Evolutionary conservation across 1,140 invertebrate species (phyloP), one percentile per base, ranked within the genome.

Genomic region (Stegodyphus mimosarum): DNA sequence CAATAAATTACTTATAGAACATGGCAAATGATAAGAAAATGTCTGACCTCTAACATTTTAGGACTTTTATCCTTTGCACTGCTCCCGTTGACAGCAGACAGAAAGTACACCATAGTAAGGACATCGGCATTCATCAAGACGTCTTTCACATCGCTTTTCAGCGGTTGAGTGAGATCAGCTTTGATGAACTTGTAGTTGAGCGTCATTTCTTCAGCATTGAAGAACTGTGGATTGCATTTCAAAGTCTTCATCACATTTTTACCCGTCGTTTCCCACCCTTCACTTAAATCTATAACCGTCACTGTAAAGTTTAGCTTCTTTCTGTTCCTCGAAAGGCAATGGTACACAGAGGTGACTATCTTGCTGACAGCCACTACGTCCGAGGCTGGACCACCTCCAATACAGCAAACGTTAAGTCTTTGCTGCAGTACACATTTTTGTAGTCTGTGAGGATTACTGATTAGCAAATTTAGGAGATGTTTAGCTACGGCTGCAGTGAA

Each of bases 61-160:
- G 33, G 48, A 48, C 70, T 67, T 49, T 73, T 53, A 1, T 74
- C 72, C 5, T 7, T 33, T 6, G 18, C 71, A 49, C 52, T 67
- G 55, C 55, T 48, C 48, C 80, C 55, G 33, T 74, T 83, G 50
- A 83, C 71, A 13, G 80, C 80, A 49, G 80, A 83, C 48, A 83
- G 18, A 50, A 83, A 83, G 33, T 73, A 83, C 11, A 83, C 71
- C 70, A 83, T 73, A 11, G 80, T 83, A 9, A 83, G 49, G 11
- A 83, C 52, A 17, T 83, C 80, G 5, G 80, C 80, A 9, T 6
- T 63, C 33, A 15, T n/a, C 7, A 83, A 15, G 7, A 18, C 80
- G 10, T 66, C 17, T 6, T 51, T 13, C 70, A 74, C 70, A 1
- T 74, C 48, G 1, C 11, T 7, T 0, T 66, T 60, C n/a, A 66